Conservation (phyloP, 92 coral and sea anemone species). For the Palythoa heliodiscus region DNA sequence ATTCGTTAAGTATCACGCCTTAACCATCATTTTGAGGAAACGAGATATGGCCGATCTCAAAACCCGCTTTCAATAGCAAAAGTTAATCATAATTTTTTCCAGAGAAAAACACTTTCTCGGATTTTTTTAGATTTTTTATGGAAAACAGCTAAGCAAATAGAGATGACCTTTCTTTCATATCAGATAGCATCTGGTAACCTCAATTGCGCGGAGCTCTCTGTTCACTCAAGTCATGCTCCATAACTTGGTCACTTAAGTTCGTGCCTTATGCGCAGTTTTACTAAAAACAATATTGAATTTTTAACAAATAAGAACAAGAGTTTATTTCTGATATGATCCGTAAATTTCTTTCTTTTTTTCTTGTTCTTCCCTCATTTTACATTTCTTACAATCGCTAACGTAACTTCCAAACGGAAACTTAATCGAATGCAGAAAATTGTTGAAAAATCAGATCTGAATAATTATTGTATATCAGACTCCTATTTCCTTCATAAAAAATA, state of each 20-base stretch:
- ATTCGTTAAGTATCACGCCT: background rate
- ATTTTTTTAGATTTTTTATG: background rate
- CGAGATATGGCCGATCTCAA: background rate
- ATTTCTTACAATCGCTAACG: background rate
- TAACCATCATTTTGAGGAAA: no score
- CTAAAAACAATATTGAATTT: background rate
- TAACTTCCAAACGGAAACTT: background rate
- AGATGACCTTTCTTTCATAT: constrained; percentile 15
- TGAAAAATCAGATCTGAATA: background rate
- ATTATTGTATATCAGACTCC: background rate
- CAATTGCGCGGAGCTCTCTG: background rate
- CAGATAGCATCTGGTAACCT: background rate
- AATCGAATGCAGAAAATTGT: background rate
- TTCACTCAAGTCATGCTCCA: background rate
- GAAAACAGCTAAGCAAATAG: constrained; percentile 21
- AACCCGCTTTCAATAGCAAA: background rate
- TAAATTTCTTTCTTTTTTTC: background rate
- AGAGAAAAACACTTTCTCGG: constrained; percentile 1
- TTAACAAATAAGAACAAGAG: background rate
- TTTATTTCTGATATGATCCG: background rate
- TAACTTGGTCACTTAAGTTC: background rate
- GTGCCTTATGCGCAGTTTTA: background rate
- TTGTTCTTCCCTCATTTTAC: background rate
- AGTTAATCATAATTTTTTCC: background rate
- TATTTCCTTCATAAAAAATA: background rate